Evolutionary conservation across 2,113 vertebrate genomes (phyloP).

Genomic region (Saguinus imperator): DNA sequence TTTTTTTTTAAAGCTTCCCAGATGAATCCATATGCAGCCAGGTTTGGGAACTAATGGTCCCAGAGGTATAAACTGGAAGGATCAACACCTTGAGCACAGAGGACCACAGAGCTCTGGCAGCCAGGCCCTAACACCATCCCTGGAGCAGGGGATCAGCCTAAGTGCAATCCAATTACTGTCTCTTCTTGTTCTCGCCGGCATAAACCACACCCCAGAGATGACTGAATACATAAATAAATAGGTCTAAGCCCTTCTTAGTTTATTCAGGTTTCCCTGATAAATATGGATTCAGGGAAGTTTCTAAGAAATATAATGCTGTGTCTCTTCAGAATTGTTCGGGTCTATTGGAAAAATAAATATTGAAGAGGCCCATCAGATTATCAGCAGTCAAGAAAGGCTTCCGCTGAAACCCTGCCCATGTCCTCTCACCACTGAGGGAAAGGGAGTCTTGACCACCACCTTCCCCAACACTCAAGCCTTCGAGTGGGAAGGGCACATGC

Average conservation of each 20-base stretch:
- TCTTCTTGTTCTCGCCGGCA: not conserved
- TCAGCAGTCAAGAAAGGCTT: not conserved
- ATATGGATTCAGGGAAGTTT: conserved; percentile 61
- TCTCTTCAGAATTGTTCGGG: conserved; percentile 42
- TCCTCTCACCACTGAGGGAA: not conserved
- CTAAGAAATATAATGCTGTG: conserved; percentile 47
- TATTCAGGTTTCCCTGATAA: conserved; percentile 59
- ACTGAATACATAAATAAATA: conserved; percentile 5
- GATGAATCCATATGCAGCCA: not conserved
- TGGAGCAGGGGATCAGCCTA: not conserved
- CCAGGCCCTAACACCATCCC: not conserved
- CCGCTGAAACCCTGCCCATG: not conserved
- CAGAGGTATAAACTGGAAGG: conserved; percentile 19
- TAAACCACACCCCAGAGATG: not conserved
- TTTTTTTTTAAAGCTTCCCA: not conserved
- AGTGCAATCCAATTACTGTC: conserved; percentile 42
- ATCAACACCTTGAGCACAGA: not conserved
- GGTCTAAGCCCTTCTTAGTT: conserved; percentile 53
- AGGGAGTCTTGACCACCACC: not conserved
- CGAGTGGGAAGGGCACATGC: fast-evolving
- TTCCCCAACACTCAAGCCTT: not conserved
- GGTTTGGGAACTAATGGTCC: not conserved
- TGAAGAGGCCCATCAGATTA: conserved; percentile 38
- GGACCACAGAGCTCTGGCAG: not conserved
- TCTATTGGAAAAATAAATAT: conserved; percentile 63